These are phyloP conservation scores for Lasioglossum leucozonium DNA, from an alignment of 2,888 invertebrate genomes.

Conservation along the genomic window DNA sequence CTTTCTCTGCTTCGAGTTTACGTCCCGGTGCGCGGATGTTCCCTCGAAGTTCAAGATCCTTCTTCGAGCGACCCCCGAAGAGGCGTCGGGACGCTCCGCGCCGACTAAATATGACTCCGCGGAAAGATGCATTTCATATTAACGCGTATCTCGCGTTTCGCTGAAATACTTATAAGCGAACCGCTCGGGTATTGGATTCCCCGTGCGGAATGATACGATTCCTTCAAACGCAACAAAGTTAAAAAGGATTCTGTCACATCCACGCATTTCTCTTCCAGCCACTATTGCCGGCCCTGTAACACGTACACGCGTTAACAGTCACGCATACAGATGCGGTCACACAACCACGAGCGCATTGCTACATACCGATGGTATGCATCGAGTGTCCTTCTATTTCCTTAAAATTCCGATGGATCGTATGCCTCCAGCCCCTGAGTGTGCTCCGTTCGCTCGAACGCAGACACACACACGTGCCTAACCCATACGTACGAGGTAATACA, in stretches of 20 bases:
- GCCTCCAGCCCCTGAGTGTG: constrained; percentile 63
- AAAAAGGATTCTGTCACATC: constrained; percentile 67
- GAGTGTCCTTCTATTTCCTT: constrained; percentile 81
- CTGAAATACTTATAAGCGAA: background rate
- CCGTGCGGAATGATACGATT: constrained; percentile 23
- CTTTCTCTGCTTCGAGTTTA: constrained; percentile 12
- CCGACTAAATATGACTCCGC: background rate
- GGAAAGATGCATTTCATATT: constrained; percentile 14
- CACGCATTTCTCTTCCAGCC: constrained; percentile 53
- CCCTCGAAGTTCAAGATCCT: constrained; percentile 7
- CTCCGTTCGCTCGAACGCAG: constrained; percentile 46
- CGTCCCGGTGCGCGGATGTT: background rate
- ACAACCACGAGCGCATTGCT: constrained; percentile 58
- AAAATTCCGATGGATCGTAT: constrained; percentile 80
- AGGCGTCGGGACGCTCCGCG: background rate
- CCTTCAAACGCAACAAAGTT: constrained; percentile 28
- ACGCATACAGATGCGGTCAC: constrained; percentile 44
- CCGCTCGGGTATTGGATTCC: constrained; percentile 1
- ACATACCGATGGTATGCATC: constrained; percentile 78
- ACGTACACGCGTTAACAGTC: constrained; percentile 52
- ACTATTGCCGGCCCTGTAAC: constrained; percentile 59
- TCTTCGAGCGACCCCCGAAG: background rate
- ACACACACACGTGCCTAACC: background rate
- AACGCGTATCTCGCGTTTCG: background rate
- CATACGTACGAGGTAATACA: background rate